Base-by-base conservation (phyloP, 2,797 vertebrate genomes). In the Carcharodon carcharias region DNA sequence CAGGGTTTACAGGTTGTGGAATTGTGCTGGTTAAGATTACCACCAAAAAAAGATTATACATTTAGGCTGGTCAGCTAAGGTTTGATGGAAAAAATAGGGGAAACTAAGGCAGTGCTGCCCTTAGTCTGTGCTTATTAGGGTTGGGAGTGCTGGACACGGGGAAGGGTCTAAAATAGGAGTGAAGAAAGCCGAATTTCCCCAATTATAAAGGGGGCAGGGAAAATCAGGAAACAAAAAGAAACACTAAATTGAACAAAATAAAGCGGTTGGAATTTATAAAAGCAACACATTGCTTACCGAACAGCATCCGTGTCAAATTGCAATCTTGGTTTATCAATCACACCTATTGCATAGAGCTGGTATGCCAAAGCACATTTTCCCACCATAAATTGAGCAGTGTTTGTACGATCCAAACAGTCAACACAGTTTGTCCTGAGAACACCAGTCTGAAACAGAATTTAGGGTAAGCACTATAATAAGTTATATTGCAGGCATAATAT, bases 351-450 rank as follows among this genome's bases (percentile, higher is more conserved):
- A 96, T 99, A 99, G 0, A 99, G 98, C 96, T 99, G 99, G 97
- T 99, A 99, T 12, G 99, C 99, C 97, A 99, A 97, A 4, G 99
- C 99, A 97, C 99, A 99, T 96, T 99, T 99, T 14, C 99, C 99
- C 97, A 99, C 99, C 99, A 99, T 99, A 96, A 99, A 99, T 73
- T 99, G 99, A 31, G 99, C 99, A 0, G 99, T 99, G 97, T 99
- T 99, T 67, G 99, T 99, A 40, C 99, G 99, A 97, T 99, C 99
- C 96, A 99, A 98, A 97, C 99, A 99, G 97, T 99, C 99, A 96
- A 99, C 99, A 96, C 99, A 99, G 97, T 99, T 99, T 95, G 99
- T 99, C 97, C 99, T 97, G 71, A 99, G 98, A 96, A 99, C 98
- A 85, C 99, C 99, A 6, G 99, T 99, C 99, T 99, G 97, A 91